Conservation (phyloP, 2,113 vertebrate genomes). For the Bos indicus region DNA sequence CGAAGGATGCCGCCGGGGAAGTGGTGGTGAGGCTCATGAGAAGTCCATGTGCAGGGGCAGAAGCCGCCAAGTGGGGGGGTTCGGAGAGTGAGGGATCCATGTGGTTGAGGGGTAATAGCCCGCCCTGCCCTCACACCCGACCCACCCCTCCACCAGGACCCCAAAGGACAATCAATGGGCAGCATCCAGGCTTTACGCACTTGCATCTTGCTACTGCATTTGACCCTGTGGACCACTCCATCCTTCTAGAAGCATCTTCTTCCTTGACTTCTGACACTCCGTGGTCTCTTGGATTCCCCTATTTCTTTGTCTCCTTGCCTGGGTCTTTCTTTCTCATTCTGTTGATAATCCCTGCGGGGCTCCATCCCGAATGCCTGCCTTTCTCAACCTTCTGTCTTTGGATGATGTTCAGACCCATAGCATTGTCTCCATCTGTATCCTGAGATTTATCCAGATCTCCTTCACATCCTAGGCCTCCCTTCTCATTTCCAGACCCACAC, state of each 20-base stretch:
- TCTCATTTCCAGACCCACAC: not conserved
- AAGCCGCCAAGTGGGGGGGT: not conserved
- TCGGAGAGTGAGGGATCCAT: rapidly evolving
- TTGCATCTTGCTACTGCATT: not conserved
- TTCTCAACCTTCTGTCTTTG: not conserved
- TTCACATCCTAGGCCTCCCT: not conserved
- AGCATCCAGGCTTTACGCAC: not conserved
- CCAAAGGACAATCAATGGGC: not conserved
- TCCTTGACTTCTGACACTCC: not conserved
- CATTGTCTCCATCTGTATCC: not conserved
- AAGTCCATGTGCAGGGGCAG: not conserved
- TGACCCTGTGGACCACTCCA: not conserved
- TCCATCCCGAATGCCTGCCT: not conserved
- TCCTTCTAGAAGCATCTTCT: not conserved
- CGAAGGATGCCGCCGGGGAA: not conserved
- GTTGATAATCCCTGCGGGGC: not conserved
- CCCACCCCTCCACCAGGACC: too few species aligned
- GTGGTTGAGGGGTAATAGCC: not conserved
- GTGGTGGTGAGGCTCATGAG: not conserved
- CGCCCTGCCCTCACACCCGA: rapidly evolving
- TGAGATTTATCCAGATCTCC: not conserved
- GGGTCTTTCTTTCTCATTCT: not conserved
- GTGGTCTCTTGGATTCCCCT: not conserved
- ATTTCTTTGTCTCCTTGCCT: not conserved
- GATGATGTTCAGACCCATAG: not conserved